Evolutionary conservation across 2,888 invertebrate genomes (phyloP).

Genomic region (Andrena dorsata): DNA sequence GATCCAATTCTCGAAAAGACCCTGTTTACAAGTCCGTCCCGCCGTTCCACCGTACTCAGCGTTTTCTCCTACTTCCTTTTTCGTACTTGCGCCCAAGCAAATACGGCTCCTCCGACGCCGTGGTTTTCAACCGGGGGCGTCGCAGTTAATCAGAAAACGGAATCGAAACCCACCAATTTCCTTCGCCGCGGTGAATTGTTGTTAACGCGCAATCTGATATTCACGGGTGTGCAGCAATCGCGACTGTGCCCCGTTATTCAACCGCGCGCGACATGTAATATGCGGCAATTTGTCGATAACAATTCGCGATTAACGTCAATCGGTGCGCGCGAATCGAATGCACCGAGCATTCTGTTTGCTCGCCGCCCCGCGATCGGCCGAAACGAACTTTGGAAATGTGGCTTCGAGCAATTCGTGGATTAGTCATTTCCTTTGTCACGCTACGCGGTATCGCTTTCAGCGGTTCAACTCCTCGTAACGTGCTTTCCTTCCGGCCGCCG

Average conservation of each 20-base stretch:
- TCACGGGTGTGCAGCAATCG: slow-evolving; percentile 21
- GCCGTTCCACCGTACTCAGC: slow-evolving; percentile 36
- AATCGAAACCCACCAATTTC: slow-evolving; percentile 10
- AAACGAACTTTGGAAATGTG: background rate
- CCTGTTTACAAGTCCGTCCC: slow-evolving; percentile 54
- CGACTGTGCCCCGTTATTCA: background rate
- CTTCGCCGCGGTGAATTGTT: background rate
- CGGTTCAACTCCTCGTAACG: too few species aligned
- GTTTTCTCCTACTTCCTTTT: slow-evolving; percentile 22
- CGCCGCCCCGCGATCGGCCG: background rate
- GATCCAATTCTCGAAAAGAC: slow-evolving; percentile 51
- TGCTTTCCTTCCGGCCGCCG: too few species aligned
- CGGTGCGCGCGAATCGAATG: background rate
- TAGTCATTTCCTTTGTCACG: too few species aligned
- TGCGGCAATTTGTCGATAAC: slow-evolving; percentile 29
- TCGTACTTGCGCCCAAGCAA: slow-evolving; percentile 25
- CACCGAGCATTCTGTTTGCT: background rate
- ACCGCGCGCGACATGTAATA: background rate
- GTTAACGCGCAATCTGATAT: slow-evolving; percentile 35
- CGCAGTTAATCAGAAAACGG: slow-evolving; percentile 34
- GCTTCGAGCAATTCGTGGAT: too few species aligned
- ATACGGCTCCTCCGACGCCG: slow-evolving; percentile 16
- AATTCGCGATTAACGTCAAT: slow-evolving; percentile 23
- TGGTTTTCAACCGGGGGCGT: slow-evolving; percentile 13
- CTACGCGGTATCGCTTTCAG: too few species aligned